Percentiles rank a stretch among this genome's conserved stretches.
phyloP scores from a whole-genome alignment of 1,140 invertebrate genomes.

The Sipha flava region DNA sequence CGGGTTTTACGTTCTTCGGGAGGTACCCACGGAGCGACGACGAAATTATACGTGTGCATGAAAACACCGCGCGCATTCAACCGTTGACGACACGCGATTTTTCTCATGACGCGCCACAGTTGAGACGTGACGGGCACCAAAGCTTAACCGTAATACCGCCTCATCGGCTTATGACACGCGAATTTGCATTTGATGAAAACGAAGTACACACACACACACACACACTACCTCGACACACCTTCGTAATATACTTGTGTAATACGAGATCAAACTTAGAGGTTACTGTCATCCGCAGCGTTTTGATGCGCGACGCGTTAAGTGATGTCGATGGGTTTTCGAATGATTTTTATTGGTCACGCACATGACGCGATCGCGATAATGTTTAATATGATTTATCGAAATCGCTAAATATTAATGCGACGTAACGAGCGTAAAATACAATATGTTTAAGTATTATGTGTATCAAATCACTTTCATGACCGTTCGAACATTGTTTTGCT shows the following conservation, averaged over 20 bases:
- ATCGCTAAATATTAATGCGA: too few relatives aligned
- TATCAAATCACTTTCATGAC: neutral
- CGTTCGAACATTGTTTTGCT: neutral
- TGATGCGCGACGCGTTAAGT: neutral
- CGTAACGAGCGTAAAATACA: too few relatives aligned
- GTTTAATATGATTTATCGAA: too few relatives aligned
- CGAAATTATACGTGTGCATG: too few relatives aligned
- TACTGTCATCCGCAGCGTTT: neutral
- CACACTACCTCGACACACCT: neutral
- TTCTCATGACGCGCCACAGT: too few relatives aligned
- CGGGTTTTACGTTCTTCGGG: too few relatives aligned
- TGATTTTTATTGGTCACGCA: neutral
- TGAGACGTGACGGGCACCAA: neutral
- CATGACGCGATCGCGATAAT: too few relatives aligned
- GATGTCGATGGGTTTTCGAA: neutral
- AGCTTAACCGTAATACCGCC: neutral
- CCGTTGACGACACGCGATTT: neutral
- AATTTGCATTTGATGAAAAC: slow-evolving; percentile 7
- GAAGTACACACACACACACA: too few relatives aligned
- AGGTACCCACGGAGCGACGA: too few relatives aligned
- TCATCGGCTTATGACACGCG: neutral
- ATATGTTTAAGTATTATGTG: too few relatives aligned
- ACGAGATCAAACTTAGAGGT: neutral
- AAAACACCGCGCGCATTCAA: neutral
- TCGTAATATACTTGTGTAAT: neutral